Conservation (phyloP, 2,888 invertebrate genomes). For the Hirtodrosophila alboralis region DNA sequence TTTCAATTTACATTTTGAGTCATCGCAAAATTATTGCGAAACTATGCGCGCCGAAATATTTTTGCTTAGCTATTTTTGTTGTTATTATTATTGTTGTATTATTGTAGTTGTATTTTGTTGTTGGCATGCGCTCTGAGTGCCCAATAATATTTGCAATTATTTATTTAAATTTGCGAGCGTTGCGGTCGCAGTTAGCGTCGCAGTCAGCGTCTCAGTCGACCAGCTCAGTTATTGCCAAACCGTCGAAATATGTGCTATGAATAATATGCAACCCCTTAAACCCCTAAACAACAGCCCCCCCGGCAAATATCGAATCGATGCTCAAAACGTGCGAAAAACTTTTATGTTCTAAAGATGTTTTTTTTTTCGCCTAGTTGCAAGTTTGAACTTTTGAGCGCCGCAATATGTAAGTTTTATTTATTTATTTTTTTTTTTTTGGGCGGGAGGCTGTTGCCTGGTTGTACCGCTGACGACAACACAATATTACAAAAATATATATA, state of each 20-base stretch:
- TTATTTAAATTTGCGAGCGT: conserved; percentile 63
- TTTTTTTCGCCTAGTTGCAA: too few species aligned
- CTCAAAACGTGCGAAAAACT: conserved; percentile 73
- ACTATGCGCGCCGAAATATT: conserved; percentile 64
- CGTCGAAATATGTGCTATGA: conserved; percentile 67
- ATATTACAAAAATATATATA: conserved; percentile 41
- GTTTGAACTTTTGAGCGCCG: conserved; percentile 68
- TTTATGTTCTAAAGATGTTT: conserved; percentile 69
- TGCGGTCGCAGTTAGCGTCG: conserved; percentile 37
- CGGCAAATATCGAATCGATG: conserved; percentile 24
- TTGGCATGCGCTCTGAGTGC: conserved; percentile 74
- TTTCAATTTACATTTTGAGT: conserved; percentile 66
- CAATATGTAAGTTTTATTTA: too few species aligned
- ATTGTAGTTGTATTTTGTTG: conserved; percentile 37
- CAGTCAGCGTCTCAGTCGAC: conserved; percentile 1
- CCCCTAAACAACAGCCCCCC: background rate
- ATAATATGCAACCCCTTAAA: conserved; percentile 46
- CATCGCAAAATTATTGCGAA: conserved; percentile 75
- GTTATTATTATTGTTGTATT: conserved; percentile 9
- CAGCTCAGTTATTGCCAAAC: conserved; percentile 59
- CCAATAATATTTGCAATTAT: conserved; percentile 79
- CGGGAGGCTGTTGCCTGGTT: background rate
- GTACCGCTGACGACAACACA: conserved; percentile 50
- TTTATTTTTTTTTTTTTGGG: conserved; percentile 1
- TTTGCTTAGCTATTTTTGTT: conserved; percentile 51